Evolutionary conservation across 2,888 invertebrate genomes (phyloP).

Genomic region (Himalopsyche japonica): DNA sequence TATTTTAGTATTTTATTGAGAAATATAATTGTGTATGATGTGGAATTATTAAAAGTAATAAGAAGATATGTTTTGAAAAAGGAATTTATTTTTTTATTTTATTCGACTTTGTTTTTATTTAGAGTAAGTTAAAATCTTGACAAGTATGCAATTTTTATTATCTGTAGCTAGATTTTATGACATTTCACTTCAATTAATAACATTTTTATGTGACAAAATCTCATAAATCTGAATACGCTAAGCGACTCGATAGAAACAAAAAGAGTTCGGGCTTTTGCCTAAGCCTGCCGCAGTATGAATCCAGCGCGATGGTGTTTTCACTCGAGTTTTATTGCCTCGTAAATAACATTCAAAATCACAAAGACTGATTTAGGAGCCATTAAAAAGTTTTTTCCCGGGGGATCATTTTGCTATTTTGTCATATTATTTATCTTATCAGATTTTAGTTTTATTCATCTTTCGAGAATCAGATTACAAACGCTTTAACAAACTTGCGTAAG

Average conservation of each 20-base stretch:
- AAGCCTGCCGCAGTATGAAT: not conserved
- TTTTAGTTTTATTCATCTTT: conserved; percentile 1
- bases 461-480: conserved; percentile 5
- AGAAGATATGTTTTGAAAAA: no score
- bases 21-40: no score
- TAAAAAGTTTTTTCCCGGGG: conserved; percentile 6
- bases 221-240: not conserved
- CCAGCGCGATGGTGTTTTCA: conserved; percentile 19
- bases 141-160: not conserved
- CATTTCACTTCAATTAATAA: not conserved
- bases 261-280: not conserved
- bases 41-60: no score
- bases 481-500: not conserved
- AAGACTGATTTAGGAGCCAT: conserved; percentile 23
- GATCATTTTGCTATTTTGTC: not conserved
- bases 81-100: no score
- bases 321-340: conserved; percentile 26
- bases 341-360: conserved; percentile 23
- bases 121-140: not conserved
- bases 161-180: not conserved
- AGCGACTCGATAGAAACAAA: not conserved
- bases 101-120: not conserved
- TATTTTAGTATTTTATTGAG: no score
- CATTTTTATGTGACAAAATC: not conserved
- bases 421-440: conserved; percentile 7